A percentile compares a stretch with the other conserved stretches of the same genome.
Evolutionary conservation across 2,113 vertebrate species (phyloP).

Genomic region (Suricata suricatta): DNA sequence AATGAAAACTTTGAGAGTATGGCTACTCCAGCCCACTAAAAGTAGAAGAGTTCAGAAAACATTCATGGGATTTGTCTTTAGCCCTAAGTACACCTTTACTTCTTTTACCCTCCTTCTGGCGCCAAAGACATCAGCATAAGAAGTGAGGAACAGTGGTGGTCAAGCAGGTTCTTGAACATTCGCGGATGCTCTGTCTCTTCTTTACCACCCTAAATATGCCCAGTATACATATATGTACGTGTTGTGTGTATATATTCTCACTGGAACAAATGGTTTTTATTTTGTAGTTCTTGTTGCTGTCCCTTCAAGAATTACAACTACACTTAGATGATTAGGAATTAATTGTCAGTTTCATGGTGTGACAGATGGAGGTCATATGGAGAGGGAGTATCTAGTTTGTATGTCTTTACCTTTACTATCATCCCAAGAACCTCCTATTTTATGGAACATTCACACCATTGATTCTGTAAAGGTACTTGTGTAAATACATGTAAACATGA

Average conservation of each 20-base stretch:
- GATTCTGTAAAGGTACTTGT: neutral
- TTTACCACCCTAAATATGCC: neutral
- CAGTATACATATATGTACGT: neutral
- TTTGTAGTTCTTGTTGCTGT: neutral
- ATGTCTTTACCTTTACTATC: neutral
- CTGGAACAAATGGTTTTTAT: neutral
- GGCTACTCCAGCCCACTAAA: neutral
- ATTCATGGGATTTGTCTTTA: neutral
- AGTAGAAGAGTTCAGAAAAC: neutral
- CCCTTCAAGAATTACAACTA: neutral
- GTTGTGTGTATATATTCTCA: neutral
- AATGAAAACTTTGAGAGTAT: neutral
- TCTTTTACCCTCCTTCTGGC: neutral
- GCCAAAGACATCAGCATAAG: neutral
- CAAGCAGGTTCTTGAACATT: neutral
- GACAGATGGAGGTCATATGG: neutral
- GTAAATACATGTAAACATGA: neutral
- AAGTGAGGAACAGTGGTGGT: neutral
- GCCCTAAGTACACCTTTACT: neutral
- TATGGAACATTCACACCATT: neutral
- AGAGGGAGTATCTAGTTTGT: neutral
- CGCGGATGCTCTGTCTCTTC: neutral
- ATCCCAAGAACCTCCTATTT: neutral
- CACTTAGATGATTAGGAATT: neutral
- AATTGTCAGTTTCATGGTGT: neutral